Base-by-base conservation (phyloP, 1,140 invertebrate species). In the Pissodes strobi region DNA sequence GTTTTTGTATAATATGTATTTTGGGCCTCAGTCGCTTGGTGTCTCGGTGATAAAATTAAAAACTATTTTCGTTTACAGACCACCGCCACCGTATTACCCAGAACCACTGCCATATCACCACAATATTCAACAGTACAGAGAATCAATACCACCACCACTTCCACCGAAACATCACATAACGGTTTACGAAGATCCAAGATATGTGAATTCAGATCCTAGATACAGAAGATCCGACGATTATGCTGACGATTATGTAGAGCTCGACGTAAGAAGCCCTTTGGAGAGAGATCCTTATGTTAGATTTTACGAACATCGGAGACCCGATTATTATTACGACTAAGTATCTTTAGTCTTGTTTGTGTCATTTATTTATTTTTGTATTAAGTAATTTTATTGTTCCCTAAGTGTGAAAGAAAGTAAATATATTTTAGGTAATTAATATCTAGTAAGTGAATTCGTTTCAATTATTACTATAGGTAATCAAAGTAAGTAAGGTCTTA, bases 151-250 rank as follows among this genome's bases (percentile, higher is more conserved):
- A 51, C 48, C 30, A 8, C 48, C 15, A 2, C 46, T 56, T 10
- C 45, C 39, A 49, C 61, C 9, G 25, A 41, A 37, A 55, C 22
- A 56, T 12, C 46, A 68, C 51, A 60, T 60, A 30, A 67, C 55
- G 9, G 30, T 58, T 12, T 27, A 27, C 9, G 84, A 85, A 74
- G 84, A 85, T 72, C 84, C 84, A 6, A 76, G 83, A 63, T 82
- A 83, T 58, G 74, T 77, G 22, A 18, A 52, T 79, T 60, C 51
- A 25, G 34, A 68, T 74, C 27, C 77, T 79, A 64, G 80, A 82
- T 72, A 68, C 55, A 27, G 68, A 71, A 56, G 68, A 56, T 62
- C 60, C n/a, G 64, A 72, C 21, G 64, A 70, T 18, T 67, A 69
- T 43, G 27, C 23, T 8, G 64, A 69, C 51, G 71, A 72, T 66